phyloP scores from a whole-genome alignment of 2,797 vertebrate genomes.

The Typhlichthys subterraneus region DNA sequence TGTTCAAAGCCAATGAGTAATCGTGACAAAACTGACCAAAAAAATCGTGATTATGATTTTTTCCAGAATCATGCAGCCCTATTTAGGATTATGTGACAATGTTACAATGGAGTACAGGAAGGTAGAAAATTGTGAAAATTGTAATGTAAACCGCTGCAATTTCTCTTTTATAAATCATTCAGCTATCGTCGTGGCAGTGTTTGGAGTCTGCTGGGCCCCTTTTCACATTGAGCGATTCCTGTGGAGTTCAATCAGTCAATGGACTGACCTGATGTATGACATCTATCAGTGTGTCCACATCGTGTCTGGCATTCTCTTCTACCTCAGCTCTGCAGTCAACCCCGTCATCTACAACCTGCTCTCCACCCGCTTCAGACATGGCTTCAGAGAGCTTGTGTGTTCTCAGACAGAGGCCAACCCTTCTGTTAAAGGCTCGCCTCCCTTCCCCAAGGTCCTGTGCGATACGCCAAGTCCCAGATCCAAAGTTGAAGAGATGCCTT shows the following conservation, averaged over 20 bases:
- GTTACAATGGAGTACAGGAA: too few species aligned
- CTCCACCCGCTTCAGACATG: conserved; percentile 80
- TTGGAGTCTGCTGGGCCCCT: conserved; percentile 83
- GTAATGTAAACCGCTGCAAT: not conserved
- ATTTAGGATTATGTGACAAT: not conserved
- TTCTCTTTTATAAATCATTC: conserved; percentile 20
- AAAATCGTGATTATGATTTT: too few species aligned
- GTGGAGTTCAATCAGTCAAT: conserved; percentile 82
- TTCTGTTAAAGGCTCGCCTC: conserved; percentile 64
- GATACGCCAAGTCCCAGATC: conserved; percentile 37
- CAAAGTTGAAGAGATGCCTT: conserved; percentile 18
- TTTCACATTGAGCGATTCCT: conserved; percentile 82
- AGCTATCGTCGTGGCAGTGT: conserved; percentile 82
- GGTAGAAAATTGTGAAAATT: too few species aligned
- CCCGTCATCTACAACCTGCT: conserved; percentile 84
- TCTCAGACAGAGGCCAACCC: conserved; percentile 45
- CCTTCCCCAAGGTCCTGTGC: conserved; percentile 61
- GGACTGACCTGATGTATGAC: conserved; percentile 81
- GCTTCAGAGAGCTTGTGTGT: conserved; percentile 78
- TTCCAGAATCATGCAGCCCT: too few species aligned
- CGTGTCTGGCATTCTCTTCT: conserved; percentile 81
- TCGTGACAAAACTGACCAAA: too few species aligned
- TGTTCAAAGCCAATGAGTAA: too few species aligned
- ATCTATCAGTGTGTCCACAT: conserved; percentile 82
- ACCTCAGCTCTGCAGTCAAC: conserved; percentile 82